These are phyloP conservation scores for Syritta pipiens DNA, from an alignment of 2,888 invertebrate species.

Conservation along the genomic window DNA sequence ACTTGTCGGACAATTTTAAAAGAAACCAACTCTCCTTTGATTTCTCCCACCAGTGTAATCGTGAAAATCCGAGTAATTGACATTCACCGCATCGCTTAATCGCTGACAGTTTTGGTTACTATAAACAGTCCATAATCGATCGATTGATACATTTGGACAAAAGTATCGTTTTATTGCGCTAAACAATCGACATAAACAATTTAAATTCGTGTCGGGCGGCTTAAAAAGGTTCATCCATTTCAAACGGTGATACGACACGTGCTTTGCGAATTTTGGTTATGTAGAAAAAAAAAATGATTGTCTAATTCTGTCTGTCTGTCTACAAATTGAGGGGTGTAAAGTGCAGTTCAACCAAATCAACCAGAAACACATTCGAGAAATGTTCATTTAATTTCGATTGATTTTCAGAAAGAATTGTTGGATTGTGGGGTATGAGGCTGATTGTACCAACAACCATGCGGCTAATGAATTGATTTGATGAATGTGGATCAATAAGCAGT, in stretches of 20 bases:
- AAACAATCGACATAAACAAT: constrained; percentile 17
- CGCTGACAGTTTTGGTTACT: constrained; percentile 31
- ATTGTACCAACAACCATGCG: no score
- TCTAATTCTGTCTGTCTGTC: no score
- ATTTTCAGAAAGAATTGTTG: constrained; percentile 11
- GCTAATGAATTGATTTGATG: constrained; percentile 45
- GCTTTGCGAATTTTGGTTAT: background rate
- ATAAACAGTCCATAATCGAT: constrained; percentile 21
- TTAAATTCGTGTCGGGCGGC: constrained; percentile 18
- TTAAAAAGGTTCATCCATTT: constrained; percentile 18
- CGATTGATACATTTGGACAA: constrained; percentile 43
- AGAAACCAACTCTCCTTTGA: no score
- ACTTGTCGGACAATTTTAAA: background rate
- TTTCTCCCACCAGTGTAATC: no score
- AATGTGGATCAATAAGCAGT: constrained; percentile 24
- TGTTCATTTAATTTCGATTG: constrained; percentile 32
- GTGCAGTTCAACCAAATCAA: no score
- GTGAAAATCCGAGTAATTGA: constrained; percentile 25
- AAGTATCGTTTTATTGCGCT: constrained; percentile 28
- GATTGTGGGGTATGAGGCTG: constrained; percentile 1
- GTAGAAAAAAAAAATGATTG: no score
- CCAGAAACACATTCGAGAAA: no score
- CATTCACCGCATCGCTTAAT: constrained; percentile 18
- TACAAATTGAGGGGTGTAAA: no score
- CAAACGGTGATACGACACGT: constrained; percentile 4